Conservation (phyloP, 2,797 vertebrate genomes). For the Lates japonicus region DNA sequence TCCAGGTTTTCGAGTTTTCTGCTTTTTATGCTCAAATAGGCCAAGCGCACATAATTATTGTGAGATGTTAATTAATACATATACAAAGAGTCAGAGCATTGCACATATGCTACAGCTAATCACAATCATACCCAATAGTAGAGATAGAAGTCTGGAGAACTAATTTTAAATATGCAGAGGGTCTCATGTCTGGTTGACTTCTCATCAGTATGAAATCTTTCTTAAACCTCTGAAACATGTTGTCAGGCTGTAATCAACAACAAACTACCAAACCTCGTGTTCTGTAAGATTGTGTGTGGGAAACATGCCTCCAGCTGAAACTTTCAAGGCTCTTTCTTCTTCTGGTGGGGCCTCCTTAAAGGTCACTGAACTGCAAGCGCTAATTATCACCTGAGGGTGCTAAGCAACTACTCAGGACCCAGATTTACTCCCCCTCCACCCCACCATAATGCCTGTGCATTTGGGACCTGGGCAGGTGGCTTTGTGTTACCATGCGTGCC, state of each 20-base stretch:
- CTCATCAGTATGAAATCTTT: not conserved
- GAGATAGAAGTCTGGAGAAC: not conserved
- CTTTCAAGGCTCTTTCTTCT: conserved; percentile 50
- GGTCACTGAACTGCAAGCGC: conserved; percentile 62
- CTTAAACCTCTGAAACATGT: conserved; percentile 14
- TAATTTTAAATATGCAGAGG: not conserved
- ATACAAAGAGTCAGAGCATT: not conserved
- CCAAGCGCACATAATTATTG: not conserved
- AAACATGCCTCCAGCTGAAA: conserved; percentile 30
- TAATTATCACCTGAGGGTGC: conserved; percentile 78
- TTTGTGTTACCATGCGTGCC: conserved; percentile 16
- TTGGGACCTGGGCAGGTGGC: conserved; percentile 17
- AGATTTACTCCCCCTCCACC: too few relatives aligned
- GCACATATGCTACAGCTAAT: not conserved
- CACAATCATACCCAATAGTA: not conserved
- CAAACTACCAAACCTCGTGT: conserved; percentile 4
- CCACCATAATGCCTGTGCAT: conserved; percentile 28
- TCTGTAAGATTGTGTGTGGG: conserved; percentile 2
- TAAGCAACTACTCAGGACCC: too few relatives aligned
- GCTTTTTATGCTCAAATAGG: not conserved
- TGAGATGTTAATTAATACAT: not conserved
- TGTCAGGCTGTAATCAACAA: conserved; percentile 18
- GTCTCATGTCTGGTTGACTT: conserved; percentile 7
- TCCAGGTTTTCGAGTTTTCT: not conserved
- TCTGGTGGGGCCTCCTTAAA: conserved; percentile 47